Evolutionary conservation across 35 echinoderm and acorn worm genomes (phyloP).

Genomic region (Heliocidaris tuberculata): DNA sequence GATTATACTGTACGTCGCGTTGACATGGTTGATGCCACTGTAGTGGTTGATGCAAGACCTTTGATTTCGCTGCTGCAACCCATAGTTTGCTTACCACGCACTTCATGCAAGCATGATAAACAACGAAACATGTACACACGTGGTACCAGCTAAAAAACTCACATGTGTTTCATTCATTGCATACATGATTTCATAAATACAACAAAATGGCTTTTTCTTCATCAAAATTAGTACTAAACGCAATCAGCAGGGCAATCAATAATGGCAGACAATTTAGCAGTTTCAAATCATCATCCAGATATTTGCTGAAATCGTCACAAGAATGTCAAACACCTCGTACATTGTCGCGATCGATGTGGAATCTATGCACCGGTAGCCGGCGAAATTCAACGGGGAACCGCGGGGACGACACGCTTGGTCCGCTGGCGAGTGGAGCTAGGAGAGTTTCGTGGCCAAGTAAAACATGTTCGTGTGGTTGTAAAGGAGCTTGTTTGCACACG

Average conservation of each 20-base stretch:
- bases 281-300: conserved; percentile 35
- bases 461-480: conserved; percentile 57
- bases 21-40: too few species aligned
- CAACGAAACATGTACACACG: too few species aligned
- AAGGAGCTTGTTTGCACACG: conserved; percentile 64
- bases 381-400: background rate
- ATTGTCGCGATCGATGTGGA: conserved; percentile 74
- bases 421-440: conserved; percentile 1
- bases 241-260: background rate
- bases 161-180: background rate
- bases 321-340: conserved; percentile 53
- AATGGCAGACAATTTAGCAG: conserved; percentile 47
- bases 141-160: background rate
- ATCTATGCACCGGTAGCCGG: conserved; percentile 45
- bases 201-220: conserved; percentile 60
- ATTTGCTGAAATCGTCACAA: conserved; percentile 31
- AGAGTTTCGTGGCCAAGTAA: conserved; percentile 27
- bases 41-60: too few species aligned
- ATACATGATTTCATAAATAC: background rate
- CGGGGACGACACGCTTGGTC: conserved; percentile 8
- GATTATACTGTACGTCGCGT: too few species aligned
- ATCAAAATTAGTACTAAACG: conserved; percentile 12
- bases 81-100: too few species aligned
- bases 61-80: too few species aligned
- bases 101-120: too few species aligned